A percentile compares a stretch with the other conserved stretches of the same genome.
These are phyloP conservation scores for Leptobrachium leishanense DNA, from an alignment of 2,113 vertebrate species.

Conservation along the genomic window DNA sequence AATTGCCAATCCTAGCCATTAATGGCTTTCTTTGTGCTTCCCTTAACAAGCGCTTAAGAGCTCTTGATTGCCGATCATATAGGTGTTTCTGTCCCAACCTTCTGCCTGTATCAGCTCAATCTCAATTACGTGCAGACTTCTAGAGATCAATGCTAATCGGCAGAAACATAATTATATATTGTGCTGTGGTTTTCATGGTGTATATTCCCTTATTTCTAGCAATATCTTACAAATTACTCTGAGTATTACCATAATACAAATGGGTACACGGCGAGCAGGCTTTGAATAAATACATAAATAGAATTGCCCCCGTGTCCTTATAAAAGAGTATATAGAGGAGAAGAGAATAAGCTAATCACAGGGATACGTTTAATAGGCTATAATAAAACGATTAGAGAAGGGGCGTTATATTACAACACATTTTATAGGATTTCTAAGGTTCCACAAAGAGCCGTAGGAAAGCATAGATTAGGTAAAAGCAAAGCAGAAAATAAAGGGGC, in stretches of 20 bases:
- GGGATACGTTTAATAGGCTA: not conserved
- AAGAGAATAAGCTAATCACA: not conserved
- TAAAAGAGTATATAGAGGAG: not conserved
- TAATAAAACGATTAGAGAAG: not conserved
- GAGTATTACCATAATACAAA: not conserved
- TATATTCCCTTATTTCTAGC: not conserved
- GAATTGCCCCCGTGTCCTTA: not conserved
- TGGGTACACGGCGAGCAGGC: not conserved
- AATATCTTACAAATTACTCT: not conserved
- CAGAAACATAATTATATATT: not conserved
- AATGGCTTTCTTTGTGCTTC: not conserved
- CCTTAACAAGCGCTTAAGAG: not conserved
- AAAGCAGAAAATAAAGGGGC: too few relatives aligned
- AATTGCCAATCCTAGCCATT: not conserved
- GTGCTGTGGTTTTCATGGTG: not conserved
- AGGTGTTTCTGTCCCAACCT: not conserved
- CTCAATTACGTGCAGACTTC: not conserved
- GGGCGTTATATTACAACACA: not conserved
- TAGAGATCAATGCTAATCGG: slow-evolving; percentile 1
- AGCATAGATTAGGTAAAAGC: too few relatives aligned
- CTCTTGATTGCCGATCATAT: not conserved
- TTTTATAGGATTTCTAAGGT: not conserved
- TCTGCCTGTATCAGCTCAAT: not conserved
- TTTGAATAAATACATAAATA: slow-evolving; percentile 1
- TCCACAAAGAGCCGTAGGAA: too few relatives aligned